Conservation (phyloP, 2,113 vertebrate genomes). For the Embiotoca jacksoni region DNA sequence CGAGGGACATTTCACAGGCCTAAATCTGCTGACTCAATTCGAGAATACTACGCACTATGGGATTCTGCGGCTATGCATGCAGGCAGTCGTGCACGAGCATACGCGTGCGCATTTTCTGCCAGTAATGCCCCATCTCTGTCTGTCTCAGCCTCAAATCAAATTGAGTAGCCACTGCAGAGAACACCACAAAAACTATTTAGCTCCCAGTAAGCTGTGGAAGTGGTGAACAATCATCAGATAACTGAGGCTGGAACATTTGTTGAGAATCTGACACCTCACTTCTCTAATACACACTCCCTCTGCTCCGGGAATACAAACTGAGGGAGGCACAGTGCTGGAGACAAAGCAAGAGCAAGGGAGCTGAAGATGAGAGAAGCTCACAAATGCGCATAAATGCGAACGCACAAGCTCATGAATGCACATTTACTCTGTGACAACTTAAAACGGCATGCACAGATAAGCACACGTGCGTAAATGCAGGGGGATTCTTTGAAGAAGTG, state of each 20-base stretch:
- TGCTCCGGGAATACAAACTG: constrained; percentile 14
- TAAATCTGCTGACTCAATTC: constrained; percentile 50
- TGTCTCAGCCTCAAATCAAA: constrained; percentile 57
- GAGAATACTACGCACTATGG: constrained; percentile 41
- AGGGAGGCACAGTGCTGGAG: constrained; percentile 1
- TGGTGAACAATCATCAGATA: constrained; percentile 59
- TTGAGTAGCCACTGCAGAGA: constrained; percentile 35
- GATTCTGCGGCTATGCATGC: constrained; percentile 1
- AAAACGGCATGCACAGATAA: constrained; percentile 13
- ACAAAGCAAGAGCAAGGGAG: constrained; percentile 19
- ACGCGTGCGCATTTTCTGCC: neutral
- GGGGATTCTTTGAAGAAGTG: constrained; percentile 17
- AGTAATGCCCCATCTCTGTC: constrained; percentile 42
- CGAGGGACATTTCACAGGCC: constrained; percentile 40
- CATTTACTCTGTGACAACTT: neutral
- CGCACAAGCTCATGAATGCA: neutral
- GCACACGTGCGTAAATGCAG: neutral
- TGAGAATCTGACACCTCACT: constrained; percentile 55
- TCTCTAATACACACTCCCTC: constrained; percentile 9
- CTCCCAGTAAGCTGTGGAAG: constrained; percentile 58
- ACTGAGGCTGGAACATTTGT: constrained; percentile 48
- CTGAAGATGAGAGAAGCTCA: neutral
- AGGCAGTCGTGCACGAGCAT: neutral
- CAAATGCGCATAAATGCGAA: neutral
- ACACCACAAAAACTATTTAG: constrained; percentile 48